phyloP scores from a whole-genome alignment of 2,797 vertebrate species.

The Melanotaenia boesemani region DNA sequence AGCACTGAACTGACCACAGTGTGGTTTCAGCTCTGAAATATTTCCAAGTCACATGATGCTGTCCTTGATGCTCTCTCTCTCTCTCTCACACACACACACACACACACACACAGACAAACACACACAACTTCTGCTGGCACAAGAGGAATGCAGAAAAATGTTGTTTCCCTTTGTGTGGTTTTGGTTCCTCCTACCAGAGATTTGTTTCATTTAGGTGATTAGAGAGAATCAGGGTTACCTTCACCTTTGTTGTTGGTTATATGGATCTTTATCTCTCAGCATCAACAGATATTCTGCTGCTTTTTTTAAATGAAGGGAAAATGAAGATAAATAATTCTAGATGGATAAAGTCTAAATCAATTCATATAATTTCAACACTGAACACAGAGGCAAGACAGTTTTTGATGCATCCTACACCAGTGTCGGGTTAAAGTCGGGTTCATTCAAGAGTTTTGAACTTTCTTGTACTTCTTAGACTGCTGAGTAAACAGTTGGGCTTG shows the following conservation, averaged over 20 bases:
- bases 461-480: conserved; percentile 38
- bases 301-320: too few species aligned
- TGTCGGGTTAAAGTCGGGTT: conserved; percentile 31
- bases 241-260: neutral
- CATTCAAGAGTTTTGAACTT: conserved; percentile 24
- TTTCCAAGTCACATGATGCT: conserved; percentile 69
- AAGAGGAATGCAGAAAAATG: conserved; percentile 56
- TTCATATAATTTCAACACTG: neutral
- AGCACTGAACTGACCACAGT: conserved; percentile 38
- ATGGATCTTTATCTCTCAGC: too few species aligned
- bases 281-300: too few species aligned
- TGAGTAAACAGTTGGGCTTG: conserved; percentile 56
- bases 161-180: conserved; percentile 75
- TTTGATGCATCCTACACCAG: neutral
- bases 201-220: conserved; percentile 53
- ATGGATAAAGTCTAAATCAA: too few species aligned
- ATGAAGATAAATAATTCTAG: too few species aligned
- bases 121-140: conserved; percentile 66
- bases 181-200: conserved; percentile 73
- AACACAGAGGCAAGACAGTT: neutral
- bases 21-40: conserved; percentile 57
- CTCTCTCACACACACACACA: conserved; percentile 52
- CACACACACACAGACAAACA: conserved; percentile 40
- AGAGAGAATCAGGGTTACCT: conserved; percentile 31
- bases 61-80: conserved; percentile 40